Evolutionary conservation across 30 jellyfish, hydroid and myxozoan species (phyloP).

Genomic region (Aurelia coerulea): DNA sequence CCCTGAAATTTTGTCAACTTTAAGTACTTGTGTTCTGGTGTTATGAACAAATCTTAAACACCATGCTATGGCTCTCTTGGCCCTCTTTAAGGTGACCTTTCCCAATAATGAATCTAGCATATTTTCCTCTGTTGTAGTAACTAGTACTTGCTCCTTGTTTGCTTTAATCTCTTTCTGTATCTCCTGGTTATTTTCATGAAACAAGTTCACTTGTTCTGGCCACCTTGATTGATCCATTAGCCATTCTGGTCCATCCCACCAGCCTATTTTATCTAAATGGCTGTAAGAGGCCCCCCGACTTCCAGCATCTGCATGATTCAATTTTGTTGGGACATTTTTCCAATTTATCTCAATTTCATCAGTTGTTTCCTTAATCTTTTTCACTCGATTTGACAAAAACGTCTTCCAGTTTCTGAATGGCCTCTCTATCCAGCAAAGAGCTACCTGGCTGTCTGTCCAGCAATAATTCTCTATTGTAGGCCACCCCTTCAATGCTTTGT

Average conservation of each 20-base stretch:
- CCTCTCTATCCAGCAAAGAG: constrained; percentile 23
- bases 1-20: too few relatives aligned
- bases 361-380: constrained; percentile 3
- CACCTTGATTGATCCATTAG: constrained; percentile 11
- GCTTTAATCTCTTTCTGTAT: too few relatives aligned
- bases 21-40: too few relatives aligned
- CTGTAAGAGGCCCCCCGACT: constrained; percentile 25
- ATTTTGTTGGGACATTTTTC: constrained; percentile 32
- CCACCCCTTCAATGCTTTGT: constrained; percentile 45
- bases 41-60: too few relatives aligned
- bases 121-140: too few relatives aligned
- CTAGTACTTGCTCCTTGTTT: too few relatives aligned
- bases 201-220: constrained; percentile 9
- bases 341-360: constrained; percentile 2
- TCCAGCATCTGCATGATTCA: constrained; percentile 44
- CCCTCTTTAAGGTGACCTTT: too few relatives aligned
- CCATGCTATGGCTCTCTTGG: too few relatives aligned
- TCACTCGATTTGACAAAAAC: constrained; percentile 30
- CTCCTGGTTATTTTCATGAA: too few relatives aligned
- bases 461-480: constrained; percentile 31
- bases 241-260: constrained; percentile 63
- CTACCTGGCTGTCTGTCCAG: constrained; percentile 49
- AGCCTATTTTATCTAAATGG: constrained; percentile 18
- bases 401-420: constrained; percentile 21
- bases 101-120: too few relatives aligned